phyloP scores from a whole-genome alignment of 1,140 invertebrate genomes.

The Drosophila melanogaster region DNA sequence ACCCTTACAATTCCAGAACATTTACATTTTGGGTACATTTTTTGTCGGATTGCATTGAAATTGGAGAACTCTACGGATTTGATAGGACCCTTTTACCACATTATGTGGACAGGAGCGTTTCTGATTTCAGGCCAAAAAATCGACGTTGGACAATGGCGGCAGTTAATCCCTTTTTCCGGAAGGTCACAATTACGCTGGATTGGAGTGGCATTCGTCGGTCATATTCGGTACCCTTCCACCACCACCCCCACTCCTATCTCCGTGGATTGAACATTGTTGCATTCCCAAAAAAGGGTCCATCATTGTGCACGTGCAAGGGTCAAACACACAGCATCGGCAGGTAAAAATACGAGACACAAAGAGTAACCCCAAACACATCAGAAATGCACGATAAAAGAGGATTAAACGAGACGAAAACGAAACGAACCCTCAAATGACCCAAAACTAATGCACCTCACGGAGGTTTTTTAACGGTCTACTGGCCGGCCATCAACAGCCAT shows the following conservation, averaged over 20 bases:
- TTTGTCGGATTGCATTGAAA: conserved; percentile 20
- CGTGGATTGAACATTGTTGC: conserved; percentile 62
- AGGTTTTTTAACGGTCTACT: conserved; percentile 39
- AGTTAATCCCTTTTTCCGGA: conserved; percentile 76
- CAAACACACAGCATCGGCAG: conserved; percentile 44
- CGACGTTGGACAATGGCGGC: conserved; percentile 35
- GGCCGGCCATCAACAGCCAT: conserved; percentile 52
- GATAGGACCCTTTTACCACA: conserved; percentile 32
- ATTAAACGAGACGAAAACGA: conserved; percentile 58
- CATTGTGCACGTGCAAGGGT: conserved; percentile 75
- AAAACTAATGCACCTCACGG: conserved; percentile 67
- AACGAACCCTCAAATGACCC: conserved; percentile 73
- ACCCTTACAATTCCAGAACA: conserved; percentile 28
- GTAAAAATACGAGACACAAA: conserved; percentile 57
- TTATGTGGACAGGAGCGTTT: conserved; percentile 26
- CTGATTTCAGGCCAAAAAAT: conserved; percentile 46
- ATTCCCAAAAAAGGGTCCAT: conserved; percentile 58
- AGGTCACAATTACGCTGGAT: conserved; percentile 70
- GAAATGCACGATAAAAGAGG: conserved; percentile 67
- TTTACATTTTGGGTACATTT: conserved; percentile 42
- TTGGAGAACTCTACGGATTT: conserved; percentile 34
- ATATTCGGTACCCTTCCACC: conserved; percentile 32
- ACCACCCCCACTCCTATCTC: background rate
- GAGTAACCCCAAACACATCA: conserved; percentile 38
- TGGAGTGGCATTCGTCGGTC: conserved; percentile 55